phyloP scores from a whole-genome alignment of 2,113 vertebrate genomes.

The Morphnarchus princeps region DNA sequence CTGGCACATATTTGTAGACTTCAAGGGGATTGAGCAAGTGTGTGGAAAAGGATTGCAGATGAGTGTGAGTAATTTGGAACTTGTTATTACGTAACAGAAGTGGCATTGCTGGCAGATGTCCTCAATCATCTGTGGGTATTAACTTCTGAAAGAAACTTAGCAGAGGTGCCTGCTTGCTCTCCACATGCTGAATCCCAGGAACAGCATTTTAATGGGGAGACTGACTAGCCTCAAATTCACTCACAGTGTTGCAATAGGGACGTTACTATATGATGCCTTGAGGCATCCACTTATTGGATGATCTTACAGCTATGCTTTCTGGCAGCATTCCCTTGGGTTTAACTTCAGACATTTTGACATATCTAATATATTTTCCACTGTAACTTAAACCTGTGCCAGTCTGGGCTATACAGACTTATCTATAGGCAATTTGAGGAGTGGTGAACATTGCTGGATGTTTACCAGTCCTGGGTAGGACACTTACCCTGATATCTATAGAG shows the following conservation, averaged over 20 bases:
- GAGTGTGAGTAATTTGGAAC: background rate
- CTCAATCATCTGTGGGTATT: background rate
- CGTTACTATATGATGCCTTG: background rate
- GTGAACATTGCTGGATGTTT: background rate
- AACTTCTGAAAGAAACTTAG: background rate
- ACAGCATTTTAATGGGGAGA: background rate
- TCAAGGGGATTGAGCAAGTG: background rate
- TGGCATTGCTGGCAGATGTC: background rate
- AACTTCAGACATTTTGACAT: slow-evolving; percentile 7
- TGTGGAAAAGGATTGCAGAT: background rate
- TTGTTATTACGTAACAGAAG: background rate
- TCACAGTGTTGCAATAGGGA: background rate
- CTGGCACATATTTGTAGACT: background rate
- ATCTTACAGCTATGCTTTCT: background rate
- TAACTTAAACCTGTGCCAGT: background rate
- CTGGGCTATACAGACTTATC: background rate
- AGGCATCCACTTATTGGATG: background rate
- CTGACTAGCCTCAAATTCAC: background rate
- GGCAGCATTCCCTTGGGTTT: slow-evolving; percentile 1
- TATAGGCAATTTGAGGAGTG: background rate
- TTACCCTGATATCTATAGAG: background rate
- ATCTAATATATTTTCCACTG: slow-evolving; percentile 34
- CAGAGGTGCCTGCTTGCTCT: background rate
- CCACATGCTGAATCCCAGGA: background rate
- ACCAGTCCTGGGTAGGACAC: background rate